Evolutionary conservation across 2,113 vertebrate genomes (phyloP).

Genomic region (Philantomba maxwellii): DNA sequence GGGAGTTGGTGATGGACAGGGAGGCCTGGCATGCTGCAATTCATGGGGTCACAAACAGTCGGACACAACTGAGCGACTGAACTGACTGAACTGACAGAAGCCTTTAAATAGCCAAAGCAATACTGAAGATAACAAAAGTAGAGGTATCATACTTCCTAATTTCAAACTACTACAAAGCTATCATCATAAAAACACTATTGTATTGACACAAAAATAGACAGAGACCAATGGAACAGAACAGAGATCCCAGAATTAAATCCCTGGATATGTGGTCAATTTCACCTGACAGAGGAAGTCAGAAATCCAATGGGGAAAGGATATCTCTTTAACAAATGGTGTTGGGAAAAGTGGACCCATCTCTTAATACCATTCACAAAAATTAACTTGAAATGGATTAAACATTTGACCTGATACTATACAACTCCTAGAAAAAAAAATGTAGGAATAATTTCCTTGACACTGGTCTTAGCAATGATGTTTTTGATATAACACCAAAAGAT

Average conservation of each 20-base stretch:
- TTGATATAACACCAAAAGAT: neutral
- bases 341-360: neutral
- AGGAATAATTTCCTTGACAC: neutral
- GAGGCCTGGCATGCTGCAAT: too few species aligned
- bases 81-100: neutral
- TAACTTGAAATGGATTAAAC: neutral
- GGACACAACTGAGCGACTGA: too few species aligned
- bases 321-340: neutral
- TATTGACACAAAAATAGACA: neutral
- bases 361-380: neutral
- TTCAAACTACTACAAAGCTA: neutral
- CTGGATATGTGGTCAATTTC: neutral
- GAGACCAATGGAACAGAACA: neutral
- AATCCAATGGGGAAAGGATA: neutral
- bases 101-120: neutral
- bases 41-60: too few species aligned
- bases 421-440: neutral
- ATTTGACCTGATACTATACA: neutral
- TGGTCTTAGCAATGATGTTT: neutral
- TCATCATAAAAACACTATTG: neutral
- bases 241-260: neutral
- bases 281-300: neutral
- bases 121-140: neutral
- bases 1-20: too few species aligned
- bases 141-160: neutral